Conservation (phyloP, 2,888 invertebrate species). For the Trachelus stipa region DNA sequence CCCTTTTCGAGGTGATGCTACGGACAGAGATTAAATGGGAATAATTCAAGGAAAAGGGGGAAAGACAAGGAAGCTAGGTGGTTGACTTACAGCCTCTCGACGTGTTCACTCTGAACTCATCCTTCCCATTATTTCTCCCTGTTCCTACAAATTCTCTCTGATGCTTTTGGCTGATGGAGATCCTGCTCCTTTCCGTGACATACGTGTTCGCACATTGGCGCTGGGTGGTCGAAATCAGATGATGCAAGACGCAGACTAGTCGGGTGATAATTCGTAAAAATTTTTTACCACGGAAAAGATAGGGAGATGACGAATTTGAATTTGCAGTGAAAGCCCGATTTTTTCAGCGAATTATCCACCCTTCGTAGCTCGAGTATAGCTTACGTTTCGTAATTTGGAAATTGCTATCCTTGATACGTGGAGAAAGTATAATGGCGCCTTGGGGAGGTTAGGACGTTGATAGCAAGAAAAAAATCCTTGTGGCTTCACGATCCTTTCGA, state of each 20-base stretch:
- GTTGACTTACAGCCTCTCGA: constrained; percentile 9
- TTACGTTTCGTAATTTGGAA: background rate
- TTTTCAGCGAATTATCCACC: too few species aligned
- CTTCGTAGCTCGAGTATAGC: too few species aligned
- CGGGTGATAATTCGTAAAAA: too few species aligned
- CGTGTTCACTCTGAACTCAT: constrained; percentile 10
- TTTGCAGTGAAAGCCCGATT: too few species aligned
- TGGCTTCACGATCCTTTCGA: background rate
- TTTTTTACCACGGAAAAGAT: too few species aligned
- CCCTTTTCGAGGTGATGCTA: background rate
- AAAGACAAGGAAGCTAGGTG: background rate
- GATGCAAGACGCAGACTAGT: too few species aligned
- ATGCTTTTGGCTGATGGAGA: background rate
- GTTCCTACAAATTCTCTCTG: background rate
- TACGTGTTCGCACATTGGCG: too few species aligned
- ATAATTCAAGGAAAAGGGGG: constrained; percentile 3
- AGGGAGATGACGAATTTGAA: too few species aligned
- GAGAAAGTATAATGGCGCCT: background rate
- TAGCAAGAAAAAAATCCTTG: background rate
- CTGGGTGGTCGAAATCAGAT: too few species aligned
- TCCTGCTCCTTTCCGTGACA: background rate
- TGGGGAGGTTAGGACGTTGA: background rate
- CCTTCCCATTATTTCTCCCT: background rate
- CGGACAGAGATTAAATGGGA: constrained; percentile 13
- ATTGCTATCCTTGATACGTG: background rate